These are phyloP conservation scores for Drosophila eohydei DNA, from an alignment of 2,888 invertebrate genomes.

Conservation along the genomic window DNA sequence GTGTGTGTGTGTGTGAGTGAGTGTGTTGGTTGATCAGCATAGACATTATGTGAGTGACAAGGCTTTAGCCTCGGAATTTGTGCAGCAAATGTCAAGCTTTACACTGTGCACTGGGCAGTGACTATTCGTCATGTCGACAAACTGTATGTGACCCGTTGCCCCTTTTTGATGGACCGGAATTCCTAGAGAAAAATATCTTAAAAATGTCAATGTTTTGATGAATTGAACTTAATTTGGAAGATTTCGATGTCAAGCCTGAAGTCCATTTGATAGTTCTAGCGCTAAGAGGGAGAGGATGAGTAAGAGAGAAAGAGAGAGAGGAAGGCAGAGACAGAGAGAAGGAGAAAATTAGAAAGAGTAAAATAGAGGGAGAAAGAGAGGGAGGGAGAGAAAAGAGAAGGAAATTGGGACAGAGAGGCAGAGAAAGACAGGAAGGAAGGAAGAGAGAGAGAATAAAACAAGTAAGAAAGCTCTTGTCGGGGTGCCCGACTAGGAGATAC, in stretches of 20 bases:
- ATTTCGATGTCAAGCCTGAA: conserved; percentile 6
- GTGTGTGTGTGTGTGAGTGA: conserved; percentile 6
- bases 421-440: neutral
- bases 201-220: conserved; percentile 13
- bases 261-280: neutral
- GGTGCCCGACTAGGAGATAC: too few relatives aligned
- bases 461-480: too few relatives aligned
- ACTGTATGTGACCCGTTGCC: conserved; percentile 44
- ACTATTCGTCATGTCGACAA: conserved; percentile 32
- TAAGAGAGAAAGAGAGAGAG: neutral
- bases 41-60: conserved; percentile 73
- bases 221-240: conserved; percentile 7
- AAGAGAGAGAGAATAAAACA: neutral
- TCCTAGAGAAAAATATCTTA: neutral
- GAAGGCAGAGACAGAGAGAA: neutral
- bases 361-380: neutral
- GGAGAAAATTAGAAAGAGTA: neutral
- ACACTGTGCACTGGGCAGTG: conserved; percentile 11
- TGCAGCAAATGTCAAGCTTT: conserved; percentile 13
- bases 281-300: neutral
- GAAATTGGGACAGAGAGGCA: neutral
- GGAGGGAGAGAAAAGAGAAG: neutral
- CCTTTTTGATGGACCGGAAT: neutral
- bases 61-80: conserved; percentile 50
- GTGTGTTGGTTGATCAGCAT: conserved; percentile 58